Percentiles rank a stretch among this genome's conserved stretches.
Evolutionary conservation across 92 coral and sea anemone species (phyloP).

Genomic region (Zoanthus sociatus): DNA sequence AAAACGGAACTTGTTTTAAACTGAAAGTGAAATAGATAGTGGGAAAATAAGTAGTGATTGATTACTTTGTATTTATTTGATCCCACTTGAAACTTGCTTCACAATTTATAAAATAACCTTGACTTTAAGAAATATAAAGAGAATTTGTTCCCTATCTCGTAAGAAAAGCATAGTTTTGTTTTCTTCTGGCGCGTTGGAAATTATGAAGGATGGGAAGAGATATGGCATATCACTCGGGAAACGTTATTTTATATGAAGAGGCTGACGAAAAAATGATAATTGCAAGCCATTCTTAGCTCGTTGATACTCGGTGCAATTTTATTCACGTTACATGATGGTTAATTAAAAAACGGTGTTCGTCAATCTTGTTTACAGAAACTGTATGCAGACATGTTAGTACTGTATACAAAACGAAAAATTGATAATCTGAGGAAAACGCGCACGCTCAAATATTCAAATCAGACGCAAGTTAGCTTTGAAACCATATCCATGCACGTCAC

Average conservation of each 20-base stretch:
- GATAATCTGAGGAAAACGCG: slow-evolving; percentile 17
- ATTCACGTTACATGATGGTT: not conserved
- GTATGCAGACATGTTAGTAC: slow-evolving; percentile 7
- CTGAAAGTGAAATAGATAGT: slow-evolving; percentile 19
- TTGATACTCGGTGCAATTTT: not conserved
- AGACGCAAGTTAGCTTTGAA: slow-evolving; percentile 36
- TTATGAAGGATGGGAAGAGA: not conserved
- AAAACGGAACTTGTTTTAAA: not conserved
- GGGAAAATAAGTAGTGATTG: not conserved
- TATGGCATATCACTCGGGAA: not conserved
- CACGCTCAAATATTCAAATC: slow-evolving; percentile 41
- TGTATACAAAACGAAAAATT: not conserved
- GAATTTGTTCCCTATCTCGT: not conserved
- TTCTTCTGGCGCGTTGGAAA: not conserved
- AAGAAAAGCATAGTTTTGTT: not conserved
- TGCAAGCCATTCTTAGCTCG: not conserved
- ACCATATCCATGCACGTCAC: slow-evolving; percentile 39
- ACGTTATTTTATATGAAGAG: not conserved
- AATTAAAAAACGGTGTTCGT: not conserved
- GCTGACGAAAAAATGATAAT: not conserved
- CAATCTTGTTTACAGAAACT: not conserved
- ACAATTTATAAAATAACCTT: not conserved
- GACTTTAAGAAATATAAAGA: not conserved
- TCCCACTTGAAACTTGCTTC: not conserved
- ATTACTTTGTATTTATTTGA: not conserved